phyloP scores from a whole-genome alignment of 2,113 vertebrate species.

The Micronycteris hirsuta region DNA sequence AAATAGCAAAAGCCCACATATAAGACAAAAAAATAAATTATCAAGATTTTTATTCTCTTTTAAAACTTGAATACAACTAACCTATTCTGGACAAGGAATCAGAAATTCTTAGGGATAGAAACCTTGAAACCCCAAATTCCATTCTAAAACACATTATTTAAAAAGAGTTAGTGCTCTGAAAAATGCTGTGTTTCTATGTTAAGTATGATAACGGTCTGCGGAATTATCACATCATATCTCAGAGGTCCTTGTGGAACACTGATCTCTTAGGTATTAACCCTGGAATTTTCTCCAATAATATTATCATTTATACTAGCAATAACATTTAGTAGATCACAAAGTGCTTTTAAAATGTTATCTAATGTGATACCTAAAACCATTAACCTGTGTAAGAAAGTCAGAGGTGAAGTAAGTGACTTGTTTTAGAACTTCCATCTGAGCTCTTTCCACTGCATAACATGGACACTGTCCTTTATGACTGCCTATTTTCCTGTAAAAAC shows the following conservation, averaged over 20 bases:
- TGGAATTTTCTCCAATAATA: slow-evolving; percentile 32
- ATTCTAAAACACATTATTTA: slow-evolving; percentile 30
- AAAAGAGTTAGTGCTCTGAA: slow-evolving; percentile 33
- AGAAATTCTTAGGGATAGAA: slow-evolving; percentile 42
- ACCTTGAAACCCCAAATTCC: slow-evolving; percentile 26
- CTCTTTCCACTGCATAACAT: not conserved
- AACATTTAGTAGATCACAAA: not conserved
- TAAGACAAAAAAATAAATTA: not conserved
- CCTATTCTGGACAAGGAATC: not conserved
- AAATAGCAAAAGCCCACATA: not conserved
- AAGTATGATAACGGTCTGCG: not conserved
- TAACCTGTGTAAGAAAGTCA: not conserved
- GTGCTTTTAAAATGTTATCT: not conserved
- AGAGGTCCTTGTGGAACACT: not conserved
- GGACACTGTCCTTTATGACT: not conserved
- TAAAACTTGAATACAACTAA: not conserved
- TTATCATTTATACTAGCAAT: slow-evolving; percentile 3
- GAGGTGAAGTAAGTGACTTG: not conserved
- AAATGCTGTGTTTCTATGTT: not conserved
- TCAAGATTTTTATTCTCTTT: not conserved
- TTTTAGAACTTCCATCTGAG: not conserved
- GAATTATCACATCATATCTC: slow-evolving; percentile 35
- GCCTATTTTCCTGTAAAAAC: not conserved
- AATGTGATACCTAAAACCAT: not conserved
- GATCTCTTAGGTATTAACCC: not conserved